These are phyloP conservation scores for Leguminivora glycinivorella DNA, from an alignment of 1,140 invertebrate species.

Conservation along the genomic window DNA sequence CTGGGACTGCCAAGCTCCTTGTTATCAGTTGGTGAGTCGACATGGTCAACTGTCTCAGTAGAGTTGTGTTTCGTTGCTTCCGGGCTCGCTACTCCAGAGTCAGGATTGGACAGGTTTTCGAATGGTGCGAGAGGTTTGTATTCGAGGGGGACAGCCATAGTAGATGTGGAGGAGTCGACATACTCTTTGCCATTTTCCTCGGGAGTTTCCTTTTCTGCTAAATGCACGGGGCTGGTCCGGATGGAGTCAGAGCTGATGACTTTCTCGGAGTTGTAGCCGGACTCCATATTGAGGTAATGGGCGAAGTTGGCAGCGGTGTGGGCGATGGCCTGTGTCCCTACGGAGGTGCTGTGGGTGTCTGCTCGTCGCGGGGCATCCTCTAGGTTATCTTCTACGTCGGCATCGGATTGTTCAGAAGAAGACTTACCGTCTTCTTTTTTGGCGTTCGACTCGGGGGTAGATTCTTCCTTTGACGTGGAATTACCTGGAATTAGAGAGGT, in stretches of 20 bases:
- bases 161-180: slow-evolving; percentile 48
- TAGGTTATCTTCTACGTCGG: slow-evolving; percentile 89
- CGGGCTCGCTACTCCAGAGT: slow-evolving; percentile 80
- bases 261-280: slow-evolving; percentile 86
- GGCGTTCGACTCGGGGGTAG: slow-evolving; percentile 47
- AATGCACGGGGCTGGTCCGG: slow-evolving; percentile 77
- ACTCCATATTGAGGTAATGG: slow-evolving; percentile 79
- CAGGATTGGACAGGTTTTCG: slow-evolving; percentile 75
- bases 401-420: slow-evolving; percentile 84
- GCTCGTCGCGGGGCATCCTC: slow-evolving; percentile 79
- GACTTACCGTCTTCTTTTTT: slow-evolving; percentile 76
- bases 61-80: slow-evolving; percentile 78
- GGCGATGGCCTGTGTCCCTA: slow-evolving; percentile 50
- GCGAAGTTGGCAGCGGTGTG: slow-evolving; percentile 73
- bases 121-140: slow-evolving; percentile 66
- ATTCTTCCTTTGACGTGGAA: slow-evolving; percentile 51
- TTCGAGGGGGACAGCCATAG: slow-evolving; percentile 59
- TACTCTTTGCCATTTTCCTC: slow-evolving; percentile 77
- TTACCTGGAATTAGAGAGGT: slow-evolving; percentile 44
- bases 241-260: slow-evolving; percentile 74
- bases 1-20: slow-evolving; percentile 74
- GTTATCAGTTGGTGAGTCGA: slow-evolving; percentile 69
- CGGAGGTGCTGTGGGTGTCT: slow-evolving; percentile 47
- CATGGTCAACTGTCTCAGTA: slow-evolving; percentile 73
- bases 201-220: slow-evolving; percentile 76